Conservation (phyloP, 2,888 invertebrate genomes). For the Bombylius discolor region DNA sequence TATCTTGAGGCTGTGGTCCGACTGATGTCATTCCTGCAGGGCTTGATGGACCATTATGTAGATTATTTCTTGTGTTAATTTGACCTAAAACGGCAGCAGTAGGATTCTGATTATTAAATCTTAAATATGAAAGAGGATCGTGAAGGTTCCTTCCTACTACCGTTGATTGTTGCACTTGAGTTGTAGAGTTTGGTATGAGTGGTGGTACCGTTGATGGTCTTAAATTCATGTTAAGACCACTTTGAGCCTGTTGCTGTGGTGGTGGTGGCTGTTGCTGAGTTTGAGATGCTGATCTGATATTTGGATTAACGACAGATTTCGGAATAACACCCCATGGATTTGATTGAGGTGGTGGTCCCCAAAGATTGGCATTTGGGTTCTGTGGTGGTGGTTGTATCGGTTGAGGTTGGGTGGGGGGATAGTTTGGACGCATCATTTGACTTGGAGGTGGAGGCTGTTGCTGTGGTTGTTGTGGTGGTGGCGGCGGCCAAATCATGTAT, state of each 20-base stretch:
- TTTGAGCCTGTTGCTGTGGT: constrained; percentile 6
- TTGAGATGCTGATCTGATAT: constrained; percentile 10
- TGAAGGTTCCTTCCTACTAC: constrained; percentile 13
- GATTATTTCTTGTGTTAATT: constrained; percentile 16
- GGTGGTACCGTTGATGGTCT: constrained; percentile 10
- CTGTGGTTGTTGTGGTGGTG: constrained; percentile 20
- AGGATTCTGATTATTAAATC: constrained; percentile 18
- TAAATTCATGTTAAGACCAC: constrained; percentile 12
- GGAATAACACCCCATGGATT: constrained; percentile 35
- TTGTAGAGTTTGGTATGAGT: constrained; percentile 7
- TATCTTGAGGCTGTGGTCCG: neutral
- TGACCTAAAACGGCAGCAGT: constrained; percentile 8
- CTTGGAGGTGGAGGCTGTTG: constrained; percentile 7
- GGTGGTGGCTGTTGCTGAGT: constrained; percentile 9
- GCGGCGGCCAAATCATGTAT: constrained; percentile 32
- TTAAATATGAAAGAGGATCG: constrained; percentile 3
- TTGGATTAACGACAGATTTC: constrained; percentile 19
- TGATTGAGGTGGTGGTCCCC: constrained; percentile 35
- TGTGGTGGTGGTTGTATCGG: constrained; percentile 17
- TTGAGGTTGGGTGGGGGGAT: constrained; percentile 17
- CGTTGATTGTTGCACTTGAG: constrained; percentile 16
- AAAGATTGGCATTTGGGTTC: constrained; percentile 34
- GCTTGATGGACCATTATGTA: constrained; percentile 30
- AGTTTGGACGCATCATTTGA: constrained; percentile 12
- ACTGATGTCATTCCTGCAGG: constrained; percentile 22